Evolutionary conservation across 1,140 invertebrate species (phyloP), one percentile per base, ranked within the genome.

Genomic region (Hormaphis cornu): DNA sequence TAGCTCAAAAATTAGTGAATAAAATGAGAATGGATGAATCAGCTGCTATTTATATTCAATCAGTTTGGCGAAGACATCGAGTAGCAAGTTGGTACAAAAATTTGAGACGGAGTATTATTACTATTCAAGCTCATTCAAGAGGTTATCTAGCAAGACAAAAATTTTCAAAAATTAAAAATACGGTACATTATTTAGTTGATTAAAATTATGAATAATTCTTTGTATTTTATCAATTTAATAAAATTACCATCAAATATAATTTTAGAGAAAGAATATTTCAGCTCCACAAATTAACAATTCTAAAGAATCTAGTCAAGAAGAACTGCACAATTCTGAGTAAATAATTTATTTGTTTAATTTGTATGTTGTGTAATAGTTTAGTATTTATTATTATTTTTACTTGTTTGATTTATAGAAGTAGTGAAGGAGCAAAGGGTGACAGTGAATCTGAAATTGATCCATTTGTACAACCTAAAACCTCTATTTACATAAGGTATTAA

Each of bases 31-130:
- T 76, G 8, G 74, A 75, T 54, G 75, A 75, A 46, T 73, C 69
- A 74, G 89, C 91, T 2, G 88, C 87, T 1, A 78, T 85, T 12
- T 85, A 83, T 52, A 87, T 95, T 69, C 92, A 95, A 75, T 83
- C 86, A 50, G 80, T 82, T 50, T 94, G 89, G 87, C 79, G 87
- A 70, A 83, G 84, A 10, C 85, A 85, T 73, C 81, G 81, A 61
- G 83, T 83, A 18, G 80, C 86, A 14, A 82, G 80, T 26, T 89
- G 86, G 84, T 89, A 84, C 75, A 77, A 83, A 56, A 84, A 84
- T 56, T 76, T 92, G 0, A 80, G 83, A 30, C 74, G 75, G 1
- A 81, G 81, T 22, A 76, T 87, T 20, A 77, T 90, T 9, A 75
- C 76, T 0, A 86, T 96, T 74, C 93, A 96, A 78, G 86, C 88